Base-by-base conservation (phyloP, 2,113 vertebrate genomes). In the Circaetus cinerascens region DNA sequence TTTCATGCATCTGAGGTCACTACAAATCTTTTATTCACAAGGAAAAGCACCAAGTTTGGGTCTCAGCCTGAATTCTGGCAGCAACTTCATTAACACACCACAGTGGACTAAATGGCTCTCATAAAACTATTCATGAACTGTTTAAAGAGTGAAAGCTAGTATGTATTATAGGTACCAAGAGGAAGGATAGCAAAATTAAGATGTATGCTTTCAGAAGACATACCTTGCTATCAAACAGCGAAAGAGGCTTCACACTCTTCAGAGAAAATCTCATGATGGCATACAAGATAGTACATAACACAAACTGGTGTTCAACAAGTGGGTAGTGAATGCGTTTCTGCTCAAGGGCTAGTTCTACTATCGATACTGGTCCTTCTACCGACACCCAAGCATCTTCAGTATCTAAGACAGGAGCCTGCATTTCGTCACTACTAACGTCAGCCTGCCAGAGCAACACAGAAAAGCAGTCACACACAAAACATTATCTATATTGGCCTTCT, bases 201-300 rank as follows among this genome's bases (percentile, higher is more conserved):
- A 8, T 1, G 34, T 12, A 13, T 7, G 11, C 21, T 64, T 64
- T 69, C 14, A 22, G n/a, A 51, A 72, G 23, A 21, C 96, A 29
- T 88, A 99, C 99, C 99, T 99, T 99, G 96, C 98, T 99, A 64
- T 99, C 99, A 75, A 99, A 99, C 40, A 99, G 98, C 1, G 98
- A 96, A 40, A 99, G 99, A 0, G 99, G 99, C 97, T 99, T 99
- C 75, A 99, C 98, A 0, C 86, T 77, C 97, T 98, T 99, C 71
- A 99, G 93, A 0, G 97, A 97, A 88, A 99, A 99, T 93, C 98
- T 98, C 99, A 99, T 99, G 78, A 98, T 86, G 7, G 98, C 98
- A 0, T 99, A 99, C 26, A 99, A 76, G 87, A 99, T 19, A 1
- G 98, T 98, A 10, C 99, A 99, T 27, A 99, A 93, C 73, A 99